Base-by-base conservation (phyloP, 1,140 invertebrate genomes). In the Atopsyche davidsoni region DNA sequence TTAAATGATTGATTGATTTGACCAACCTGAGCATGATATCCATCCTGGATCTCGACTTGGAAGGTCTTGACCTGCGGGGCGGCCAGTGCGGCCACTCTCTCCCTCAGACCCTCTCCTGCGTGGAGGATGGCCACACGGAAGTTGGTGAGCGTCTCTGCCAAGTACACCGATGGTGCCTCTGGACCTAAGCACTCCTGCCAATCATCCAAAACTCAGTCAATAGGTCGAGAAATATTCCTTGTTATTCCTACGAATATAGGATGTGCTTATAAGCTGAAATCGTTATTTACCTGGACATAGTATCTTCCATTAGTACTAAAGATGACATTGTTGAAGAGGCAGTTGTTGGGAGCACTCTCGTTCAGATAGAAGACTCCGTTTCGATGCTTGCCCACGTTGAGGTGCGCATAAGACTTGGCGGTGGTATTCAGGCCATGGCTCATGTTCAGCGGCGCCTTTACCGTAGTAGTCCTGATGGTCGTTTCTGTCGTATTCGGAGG, bases 101-200 rank as follows among this genome's bases (percentile, higher is more conserved):
- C 63, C 0, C 74, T 58, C 21, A 80, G 59, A 10, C 68, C 61
- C 23, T 66, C 67, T 2, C 79, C 76, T 38, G 74, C 69, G 64
- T 82, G 77, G 16, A 85, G 64, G 17, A 81, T 69, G 3, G 64
- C 72, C 3, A 79, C 66, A 55, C 77, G 75, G 4, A 70, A 69
- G 42, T 77, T 77, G 10, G 74, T 78, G 22, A 66, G 58, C 3
- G 75, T 75, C 42, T 79, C 72, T 46, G 79, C 75, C 13, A 84
- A 63, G 60, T 81, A 76, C 3, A 76, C 72, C 10, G 76, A 76
- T 1, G 86, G 85, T 6, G 85, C 72, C 38, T 79, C 78, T 1
- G 85, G 86, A 1, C 86, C 82, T 40, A 86, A 68, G 63, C 86
- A 89, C 60, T 87, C 83, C 63, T 83, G 71, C 1, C 78, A 69